Conservation (phyloP, 2,113 vertebrate genomes). For the Prolemur simus region DNA sequence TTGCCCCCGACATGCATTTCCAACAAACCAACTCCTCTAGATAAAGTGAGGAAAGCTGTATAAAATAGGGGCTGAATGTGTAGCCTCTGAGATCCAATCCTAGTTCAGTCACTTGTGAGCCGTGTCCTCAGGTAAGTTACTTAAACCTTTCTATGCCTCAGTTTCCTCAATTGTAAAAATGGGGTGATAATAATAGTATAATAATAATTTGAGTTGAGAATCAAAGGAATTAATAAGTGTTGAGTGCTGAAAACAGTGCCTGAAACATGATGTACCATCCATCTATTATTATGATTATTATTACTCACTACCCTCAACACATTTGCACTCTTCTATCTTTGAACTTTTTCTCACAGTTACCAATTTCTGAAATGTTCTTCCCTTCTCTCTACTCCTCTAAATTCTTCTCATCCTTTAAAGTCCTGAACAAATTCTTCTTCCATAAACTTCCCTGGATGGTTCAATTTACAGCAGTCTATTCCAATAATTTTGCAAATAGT, state of each 20-base stretch:
- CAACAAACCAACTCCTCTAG: background rate
- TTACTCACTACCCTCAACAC: background rate
- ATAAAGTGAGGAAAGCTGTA: background rate
- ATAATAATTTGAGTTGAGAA: background rate
- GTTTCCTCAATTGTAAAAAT: background rate
- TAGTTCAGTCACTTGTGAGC: background rate
- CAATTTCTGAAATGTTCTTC: slow-evolving; percentile 6
- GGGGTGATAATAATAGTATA: background rate
- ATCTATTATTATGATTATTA: background rate
- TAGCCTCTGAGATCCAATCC: background rate
- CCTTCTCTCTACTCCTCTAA: background rate
- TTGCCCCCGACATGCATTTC: background rate
- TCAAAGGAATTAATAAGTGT: background rate
- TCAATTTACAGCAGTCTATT: background rate
- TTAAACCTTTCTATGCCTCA: background rate
- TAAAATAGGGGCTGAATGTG: background rate
- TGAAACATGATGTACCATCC: background rate
- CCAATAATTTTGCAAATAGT: background rate
- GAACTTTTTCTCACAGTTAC: background rate
- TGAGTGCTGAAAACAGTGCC: background rate
- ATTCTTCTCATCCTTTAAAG: background rate
- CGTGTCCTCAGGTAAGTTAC: background rate
- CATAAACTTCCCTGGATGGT: background rate
- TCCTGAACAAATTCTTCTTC: background rate
- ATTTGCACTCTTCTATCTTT: background rate